Base-by-base conservation (phyloP, 2,797 vertebrate genomes). In the Bradypus variegatus region DNA sequence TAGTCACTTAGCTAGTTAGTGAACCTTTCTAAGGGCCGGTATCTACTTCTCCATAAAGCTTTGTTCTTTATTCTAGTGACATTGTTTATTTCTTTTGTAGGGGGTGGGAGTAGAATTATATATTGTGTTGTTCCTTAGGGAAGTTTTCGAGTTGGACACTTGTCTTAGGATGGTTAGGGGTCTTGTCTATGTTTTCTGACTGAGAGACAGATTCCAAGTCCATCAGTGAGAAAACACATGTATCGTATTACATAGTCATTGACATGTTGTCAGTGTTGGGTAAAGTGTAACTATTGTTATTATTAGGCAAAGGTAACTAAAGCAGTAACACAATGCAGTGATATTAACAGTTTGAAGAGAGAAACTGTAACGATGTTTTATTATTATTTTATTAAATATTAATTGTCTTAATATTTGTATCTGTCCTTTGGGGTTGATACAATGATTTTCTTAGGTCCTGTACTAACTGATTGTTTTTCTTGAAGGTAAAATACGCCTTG, bases 401-500 rank as follows among this genome's bases (percentile, higher is more conserved):
- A 12, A 50, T 58, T 58, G 21, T 62, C n/a, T 77, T 45, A 72
- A 48, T 70, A 31, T 86, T 83, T 89, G 18, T 82, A 70, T 21
- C 41, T 91, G 50, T 83, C 21, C 60, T 94, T 95, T 86, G 78
- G 73, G 38, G 27, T 82, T 93, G 60, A 94, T n/a, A n/a, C n/a
- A n/a, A n/a, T n/a, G 58, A 88, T 41, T 92, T 93, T 94, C 29
- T 93, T 87, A 62, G 29, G 41, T 94, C n/a, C 38, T 45, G 16
- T 94, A 29, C 48, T 96, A 92, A 21, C 73, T 70, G 60, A 65
- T 36, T 94, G 11, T 92, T 95, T 96, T 88, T 60, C 90, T 87
- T 96, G 58, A 95, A 99, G 99, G 99, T 99, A 64, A 99, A 99
- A 95, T 99, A 99, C 31, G 99, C 99, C 1, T 98, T 99, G 84